Evolutionary conservation across 2,888 invertebrate species (phyloP), one percentile per base, ranked within the genome.

Genomic region (Lasioglossum lativentre): DNA sequence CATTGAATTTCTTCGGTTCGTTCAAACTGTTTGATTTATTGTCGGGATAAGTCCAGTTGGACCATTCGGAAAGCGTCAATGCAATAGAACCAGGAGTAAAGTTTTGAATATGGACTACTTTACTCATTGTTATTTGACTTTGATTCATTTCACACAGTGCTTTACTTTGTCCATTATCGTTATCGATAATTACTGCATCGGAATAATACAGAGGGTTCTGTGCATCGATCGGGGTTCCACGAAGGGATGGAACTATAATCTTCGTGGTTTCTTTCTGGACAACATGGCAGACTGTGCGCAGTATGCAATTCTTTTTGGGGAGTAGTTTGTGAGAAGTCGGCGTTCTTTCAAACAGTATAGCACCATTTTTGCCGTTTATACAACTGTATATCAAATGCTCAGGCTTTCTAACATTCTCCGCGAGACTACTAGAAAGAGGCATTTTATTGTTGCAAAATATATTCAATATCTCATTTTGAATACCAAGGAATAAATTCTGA

Each of bases 1-100:
- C 16, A 12, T 66, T 12, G 45, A 10, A 12, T 4, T 45, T 78
- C 30, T 75, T 75, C 12, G 47, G 27, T 19, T 75, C 68, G 47
- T 66, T 27, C 27, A n/a, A 4, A 34, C 27, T 30, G 16, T 19
- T 6, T 23, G 72, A 10, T 27, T n/a, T 34, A 14, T 81, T 72
- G 34, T 47, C 68, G 14, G 85, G n/a, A 78, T 90, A 90, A 6
- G 82, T 88, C 94, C 94, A 94, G 45, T 93, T 87, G 27, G 94
- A 94, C 94, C 94, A 94, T 56, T 93, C 90, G 27, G 93, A 93
- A 74, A 81, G n/a, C 12, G 68, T 68, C 12, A 70, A 74, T 6
- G 72, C 45, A 70, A 30, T 5, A 59, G 30, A 42, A 12, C 23
- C 30, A 75, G 68, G 76, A n/a, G 78, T 75, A 66, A 79, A 34